These are phyloP conservation scores for Onychomys torridus DNA, from an alignment of 2,797 vertebrate species.

Conservation along the genomic window DNA sequence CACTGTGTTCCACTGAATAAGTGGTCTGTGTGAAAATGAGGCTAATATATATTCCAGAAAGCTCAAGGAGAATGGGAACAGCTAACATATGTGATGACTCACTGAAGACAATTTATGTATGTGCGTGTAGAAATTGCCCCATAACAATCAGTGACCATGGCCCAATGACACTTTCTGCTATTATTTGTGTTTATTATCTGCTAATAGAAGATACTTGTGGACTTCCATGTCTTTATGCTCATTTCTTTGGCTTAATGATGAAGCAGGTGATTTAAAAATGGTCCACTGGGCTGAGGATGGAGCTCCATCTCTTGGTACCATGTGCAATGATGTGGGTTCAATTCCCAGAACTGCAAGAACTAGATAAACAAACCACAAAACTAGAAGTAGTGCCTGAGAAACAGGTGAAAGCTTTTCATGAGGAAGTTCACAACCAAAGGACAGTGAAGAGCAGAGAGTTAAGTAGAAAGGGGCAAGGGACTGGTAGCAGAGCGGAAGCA, in stretches of 20 bases:
- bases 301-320: neutral
- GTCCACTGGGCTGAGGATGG: neutral
- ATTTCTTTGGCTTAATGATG: neutral
- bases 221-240: neutral
- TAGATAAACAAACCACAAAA: neutral
- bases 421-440: neutral
- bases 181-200: neutral
- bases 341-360: neutral
- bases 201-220: neutral
- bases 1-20: neutral
- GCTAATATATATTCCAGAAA: neutral
- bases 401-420: neutral
- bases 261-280: neutral
- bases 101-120: neutral
- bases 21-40: slow-evolving; percentile 10
- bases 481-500: neutral
- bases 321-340: neutral
- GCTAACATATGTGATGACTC: slow-evolving; percentile 17
- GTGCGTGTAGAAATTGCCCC: neutral
- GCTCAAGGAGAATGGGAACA: slow-evolving; percentile 1
- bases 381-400: neutral
- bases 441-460: neutral
- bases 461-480: neutral
- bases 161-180: neutral
- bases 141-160: neutral